Evolutionary conservation across 2,113 vertebrate species (phyloP).

Genomic region (Oryzias curvinotus): DNA sequence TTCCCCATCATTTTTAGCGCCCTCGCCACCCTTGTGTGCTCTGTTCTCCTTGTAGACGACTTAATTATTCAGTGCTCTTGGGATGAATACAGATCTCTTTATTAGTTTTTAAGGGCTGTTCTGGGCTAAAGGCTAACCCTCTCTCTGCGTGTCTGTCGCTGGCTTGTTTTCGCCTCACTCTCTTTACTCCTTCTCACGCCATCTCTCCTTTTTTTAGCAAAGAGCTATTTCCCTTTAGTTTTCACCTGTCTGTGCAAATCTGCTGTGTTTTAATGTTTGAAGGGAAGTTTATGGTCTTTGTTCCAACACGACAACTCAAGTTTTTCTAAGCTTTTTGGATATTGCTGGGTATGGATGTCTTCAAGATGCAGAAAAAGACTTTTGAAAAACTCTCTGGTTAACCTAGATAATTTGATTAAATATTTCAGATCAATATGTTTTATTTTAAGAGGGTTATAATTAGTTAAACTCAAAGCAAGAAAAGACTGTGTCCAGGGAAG

Average conservation of each 20-base stretch:
- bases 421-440: too few species aligned
- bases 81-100: conserved; percentile 73
- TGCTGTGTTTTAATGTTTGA: too few species aligned
- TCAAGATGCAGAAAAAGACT: too few species aligned
- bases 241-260: conserved; percentile 11
- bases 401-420: too few species aligned
- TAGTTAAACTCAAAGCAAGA: too few species aligned
- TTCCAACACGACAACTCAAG: too few species aligned
- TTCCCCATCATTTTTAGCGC: conserved; percentile 25
- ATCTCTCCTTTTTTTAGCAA: conserved; percentile 61
- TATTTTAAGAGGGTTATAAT: too few species aligned
- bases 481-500: too few species aligned
- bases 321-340: too few species aligned
- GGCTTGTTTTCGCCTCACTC: conserved; percentile 25
- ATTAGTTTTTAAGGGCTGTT: conserved; percentile 76
- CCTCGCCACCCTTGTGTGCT: conserved; percentile 36
- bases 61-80: conserved; percentile 75
- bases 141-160: conserved; percentile 39
- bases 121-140: conserved; percentile 57
- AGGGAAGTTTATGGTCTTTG: too few species aligned
- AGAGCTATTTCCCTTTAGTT: conserved; percentile 30
- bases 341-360: too few species aligned
- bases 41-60: conserved; percentile 54
- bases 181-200: conserved; percentile 21
- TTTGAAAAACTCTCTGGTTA: too few species aligned